Conservation (phyloP, 2,888 invertebrate genomes). For the Amiota mariae region DNA sequence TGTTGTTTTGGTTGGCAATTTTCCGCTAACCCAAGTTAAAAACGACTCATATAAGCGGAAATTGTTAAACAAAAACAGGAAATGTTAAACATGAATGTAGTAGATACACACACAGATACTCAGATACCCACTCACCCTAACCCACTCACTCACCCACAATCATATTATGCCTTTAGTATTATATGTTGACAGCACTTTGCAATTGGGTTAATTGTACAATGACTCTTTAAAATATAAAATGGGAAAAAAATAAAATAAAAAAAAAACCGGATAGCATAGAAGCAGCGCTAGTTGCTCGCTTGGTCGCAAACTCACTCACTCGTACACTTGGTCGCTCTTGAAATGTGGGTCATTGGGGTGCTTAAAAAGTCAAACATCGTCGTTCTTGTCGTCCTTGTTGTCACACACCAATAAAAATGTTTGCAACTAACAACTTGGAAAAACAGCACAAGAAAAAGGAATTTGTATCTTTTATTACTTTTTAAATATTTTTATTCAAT, state of each 20-base stretch:
- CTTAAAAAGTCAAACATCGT: slow-evolving; percentile 1
- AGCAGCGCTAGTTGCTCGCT: neutral
- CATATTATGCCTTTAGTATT: too few relatives aligned
- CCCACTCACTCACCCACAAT: too few relatives aligned
- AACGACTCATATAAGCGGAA: slow-evolving; percentile 52
- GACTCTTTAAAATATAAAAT: slow-evolving; percentile 40
- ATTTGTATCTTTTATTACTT: slow-evolving; percentile 2
- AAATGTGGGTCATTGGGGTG: slow-evolving; percentile 56
- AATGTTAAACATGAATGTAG: slow-evolving; percentile 44
- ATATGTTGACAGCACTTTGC: slow-evolving; percentile 64
- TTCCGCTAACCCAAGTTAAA: neutral
- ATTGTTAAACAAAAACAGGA: slow-evolving; percentile 61
- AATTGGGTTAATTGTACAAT: slow-evolving; percentile 64
- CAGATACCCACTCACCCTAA: neutral
- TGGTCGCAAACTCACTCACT: neutral
- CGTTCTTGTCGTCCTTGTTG: neutral
- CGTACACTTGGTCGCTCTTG: slow-evolving; percentile 31
- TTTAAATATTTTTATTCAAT: neutral
- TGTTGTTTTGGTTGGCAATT: neutral
- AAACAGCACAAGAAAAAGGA: slow-evolving; percentile 2
- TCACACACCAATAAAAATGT: slow-evolving; percentile 2
- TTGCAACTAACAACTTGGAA: neutral
- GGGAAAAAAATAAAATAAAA: neutral
- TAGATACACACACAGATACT: slow-evolving; percentile 41
- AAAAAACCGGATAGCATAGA: neutral